Evolutionary conservation across 2,113 vertebrate genomes (phyloP).

Genomic region (Carassius gibelio): DNA sequence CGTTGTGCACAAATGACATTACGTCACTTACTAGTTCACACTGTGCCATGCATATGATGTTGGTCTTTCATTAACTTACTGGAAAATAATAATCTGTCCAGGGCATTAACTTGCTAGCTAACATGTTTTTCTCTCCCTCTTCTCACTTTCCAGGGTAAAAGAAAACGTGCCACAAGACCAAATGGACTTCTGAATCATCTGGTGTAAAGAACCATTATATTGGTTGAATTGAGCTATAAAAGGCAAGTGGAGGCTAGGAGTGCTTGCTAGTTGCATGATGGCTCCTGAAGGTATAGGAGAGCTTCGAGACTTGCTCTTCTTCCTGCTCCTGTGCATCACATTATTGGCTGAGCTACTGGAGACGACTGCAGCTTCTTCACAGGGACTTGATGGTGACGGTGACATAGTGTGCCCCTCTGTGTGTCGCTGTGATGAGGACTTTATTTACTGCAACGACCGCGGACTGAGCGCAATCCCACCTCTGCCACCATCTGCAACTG

Average conservation of each 20-base stretch:
- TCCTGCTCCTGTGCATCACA: constrained; percentile 81
- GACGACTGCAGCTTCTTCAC: constrained; percentile 68
- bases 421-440: constrained; percentile 89
- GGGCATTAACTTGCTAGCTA: constrained; percentile 30
- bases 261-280: constrained; percentile 69
- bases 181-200: background rate
- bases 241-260: constrained; percentile 35
- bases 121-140: constrained; percentile 21
- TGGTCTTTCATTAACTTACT: background rate
- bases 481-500: constrained; percentile 84
- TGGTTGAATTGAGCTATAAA: constrained; percentile 27
- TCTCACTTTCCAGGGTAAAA: constrained; percentile 22
- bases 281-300: constrained; percentile 73
- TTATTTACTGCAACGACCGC: constrained; percentile 95
- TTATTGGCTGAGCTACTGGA: constrained; percentile 79
- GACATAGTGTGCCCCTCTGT: constrained; percentile 82
- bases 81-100: background rate
- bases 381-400: constrained; percentile 66
- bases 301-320: constrained; percentile 79
- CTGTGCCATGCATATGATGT: background rate
- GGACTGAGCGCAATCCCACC: constrained; percentile 87
- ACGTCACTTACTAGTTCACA: no score
- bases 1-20: no score
- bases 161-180: constrained; percentile 1
- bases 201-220: background rate